Percentiles rank a stretch among this genome's conserved stretches.
phyloP scores from a whole-genome alignment of 2,113 vertebrate genomes.

The Lutjanus erythropterus region DNA sequence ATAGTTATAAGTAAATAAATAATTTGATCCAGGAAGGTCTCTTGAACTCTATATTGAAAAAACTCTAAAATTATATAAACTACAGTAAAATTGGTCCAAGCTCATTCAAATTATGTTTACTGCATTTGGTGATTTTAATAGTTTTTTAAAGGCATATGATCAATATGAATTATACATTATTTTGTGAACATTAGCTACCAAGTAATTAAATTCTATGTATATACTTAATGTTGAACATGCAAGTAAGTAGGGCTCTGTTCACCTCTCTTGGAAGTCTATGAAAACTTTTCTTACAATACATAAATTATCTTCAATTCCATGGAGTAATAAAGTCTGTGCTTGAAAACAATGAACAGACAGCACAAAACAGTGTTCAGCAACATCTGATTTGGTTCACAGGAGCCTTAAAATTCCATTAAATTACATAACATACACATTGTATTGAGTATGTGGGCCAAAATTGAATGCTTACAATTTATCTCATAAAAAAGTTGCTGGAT shows the following conservation, averaged over 20 bases:
- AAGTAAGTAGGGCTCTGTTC: neutral
- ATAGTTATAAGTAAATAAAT: too few species aligned
- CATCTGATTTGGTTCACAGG: neutral
- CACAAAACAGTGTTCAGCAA: neutral
- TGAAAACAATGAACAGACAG: neutral
- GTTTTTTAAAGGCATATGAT: constrained; percentile 7
- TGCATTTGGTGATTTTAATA: constrained; percentile 4
- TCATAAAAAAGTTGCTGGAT: neutral
- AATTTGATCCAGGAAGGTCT: neutral
- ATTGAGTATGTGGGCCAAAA: constrained; percentile 21
- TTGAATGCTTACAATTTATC: neutral
- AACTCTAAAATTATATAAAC: neutral
- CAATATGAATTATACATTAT: neutral
- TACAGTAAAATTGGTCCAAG: neutral
- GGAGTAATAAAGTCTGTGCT: neutral
- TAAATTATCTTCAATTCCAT: neutral
- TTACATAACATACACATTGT: neutral
- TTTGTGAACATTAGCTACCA: constrained; percentile 25
- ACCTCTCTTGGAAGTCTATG: neutral
- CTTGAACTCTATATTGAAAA: neutral
- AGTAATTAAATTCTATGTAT: neutral
- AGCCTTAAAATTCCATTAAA: neutral
- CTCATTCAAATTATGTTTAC: neutral
- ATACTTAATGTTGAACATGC: neutral
- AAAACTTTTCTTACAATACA: neutral